Evolutionary conservation across 2,888 invertebrate species (phyloP), one percentile per base, ranked within the genome.

Genomic region (Leucania comma): DNA sequence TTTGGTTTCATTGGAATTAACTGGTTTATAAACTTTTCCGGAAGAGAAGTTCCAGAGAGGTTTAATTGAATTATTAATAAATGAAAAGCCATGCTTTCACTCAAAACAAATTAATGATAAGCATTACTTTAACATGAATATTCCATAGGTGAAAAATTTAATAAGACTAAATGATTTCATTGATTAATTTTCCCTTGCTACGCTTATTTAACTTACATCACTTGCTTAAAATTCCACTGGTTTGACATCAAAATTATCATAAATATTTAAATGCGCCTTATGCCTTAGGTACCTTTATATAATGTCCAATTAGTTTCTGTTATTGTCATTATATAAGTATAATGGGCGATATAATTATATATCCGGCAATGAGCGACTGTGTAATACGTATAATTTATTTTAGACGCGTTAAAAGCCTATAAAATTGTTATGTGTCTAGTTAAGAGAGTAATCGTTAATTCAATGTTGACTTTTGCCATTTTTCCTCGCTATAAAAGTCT

Each of bases 221-320:
- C 67, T 24, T 22, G 2, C 17, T 22, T 46, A 68, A 38, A 20
- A 48, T 50, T 64, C 58, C 62, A 42, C 58, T 53, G n/a, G 29
- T 72, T 74, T 75, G 58, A 72, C 70, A 59, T 38, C 51, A 46
- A 75, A 68, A 76, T 74, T 72, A 76, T 9, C 72, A 84, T 82
- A 81, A 51, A 24, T 81, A 79, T 72, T 67, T 69, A 32, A 17
- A 57, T 8, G 20, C 46, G 73, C 69, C 61, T 26, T 71, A 56
- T 29, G 24, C 24, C 63, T 65, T 24, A 77, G 48, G 72, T 72
- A 62, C 53, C 46, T 68, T 81, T 84, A 76, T 46, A 35, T 81
- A 84, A 84, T 71, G 14, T 61, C 63, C 66, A 75, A 69, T 77
- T 70, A 82, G 60, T 82, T 74, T 67, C 62, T 76, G 62, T 56